Evolutionary conservation across 2,888 invertebrate genomes (phyloP), one percentile per base, ranked within the genome.

Genomic region (Mactromeris polynyma): DNA sequence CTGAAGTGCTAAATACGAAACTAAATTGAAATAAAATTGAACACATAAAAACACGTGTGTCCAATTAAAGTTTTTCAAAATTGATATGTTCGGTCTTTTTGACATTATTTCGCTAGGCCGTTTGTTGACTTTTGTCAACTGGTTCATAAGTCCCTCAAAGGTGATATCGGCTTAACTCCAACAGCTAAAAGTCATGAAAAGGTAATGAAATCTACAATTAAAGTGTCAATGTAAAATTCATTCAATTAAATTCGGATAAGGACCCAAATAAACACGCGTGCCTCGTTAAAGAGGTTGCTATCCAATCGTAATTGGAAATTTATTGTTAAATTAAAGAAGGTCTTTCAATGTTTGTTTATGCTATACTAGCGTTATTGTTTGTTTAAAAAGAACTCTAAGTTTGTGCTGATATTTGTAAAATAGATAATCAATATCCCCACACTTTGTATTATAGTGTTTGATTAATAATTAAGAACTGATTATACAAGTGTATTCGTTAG

Each of bases 11-110:
- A 89, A 91, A 83, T 88, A 88, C 83, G 51, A 87, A 84, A 87
- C 87, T 77, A 87, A 90, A 90, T 90, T 92, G 91, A 89, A 90
- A 89, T 90, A 77, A 89, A 90, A 92, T 90, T 92, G 85, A 88
- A 87, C 86, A 87, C 90, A 85, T 83, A 82, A 85, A 87, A 87
- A 90, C 91, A 90, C 91, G 91, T 92, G 91, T 85, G 89, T 79
- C 86, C 85, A 89, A 89, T 92, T 87, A 90, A 90, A 87, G 38
- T 73, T 73, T 73, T 69, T 80, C 78, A 58, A 85, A 90, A 88
- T 90, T 90, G 69, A 90, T 88, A 81, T 83, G 83, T 90, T 87
- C 77, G 77, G 82, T 87, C 78, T 54, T n/a, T 73, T 87, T 78
- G 58, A 78, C 69, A 82, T 77, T 78, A 78, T 73, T 58, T 54